These are phyloP conservation scores for Hymenopus coronatus DNA, from an alignment of 2,888 invertebrate species.

Conservation along the genomic window DNA sequence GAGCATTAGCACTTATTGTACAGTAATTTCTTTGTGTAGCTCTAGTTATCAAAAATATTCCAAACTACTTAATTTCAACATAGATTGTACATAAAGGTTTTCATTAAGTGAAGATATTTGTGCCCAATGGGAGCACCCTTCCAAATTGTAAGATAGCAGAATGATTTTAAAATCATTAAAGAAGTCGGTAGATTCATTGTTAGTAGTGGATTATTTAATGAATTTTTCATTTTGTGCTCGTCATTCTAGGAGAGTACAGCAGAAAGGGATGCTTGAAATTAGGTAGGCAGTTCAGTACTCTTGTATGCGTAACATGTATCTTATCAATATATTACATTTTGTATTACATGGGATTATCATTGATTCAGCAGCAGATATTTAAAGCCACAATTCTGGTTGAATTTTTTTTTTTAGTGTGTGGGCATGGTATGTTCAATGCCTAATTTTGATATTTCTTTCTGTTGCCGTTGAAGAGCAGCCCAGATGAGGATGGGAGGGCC, in stretches of 20 bases:
- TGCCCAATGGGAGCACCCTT: background rate
- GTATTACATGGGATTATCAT: background rate
- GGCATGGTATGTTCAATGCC: background rate
- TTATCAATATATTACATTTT: background rate
- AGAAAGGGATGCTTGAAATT: background rate
- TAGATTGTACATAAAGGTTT: background rate
- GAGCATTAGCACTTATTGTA: background rate
- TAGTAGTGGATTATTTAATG: background rate
- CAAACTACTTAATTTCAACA: background rate
- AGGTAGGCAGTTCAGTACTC: slow-evolving; percentile 3
- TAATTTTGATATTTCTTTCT: background rate
- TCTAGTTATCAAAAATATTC: background rate
- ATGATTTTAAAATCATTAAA: background rate
- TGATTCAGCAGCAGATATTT: background rate
- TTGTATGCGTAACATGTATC: background rate
- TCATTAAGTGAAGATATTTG: background rate
- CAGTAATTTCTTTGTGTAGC: background rate
- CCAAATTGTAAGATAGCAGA: background rate
- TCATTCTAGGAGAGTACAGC: slow-evolving; percentile 1
- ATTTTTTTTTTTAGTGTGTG: background rate
- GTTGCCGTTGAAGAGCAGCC: background rate
- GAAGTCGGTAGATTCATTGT: background rate
- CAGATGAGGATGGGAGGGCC: background rate
- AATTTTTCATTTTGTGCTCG: background rate
- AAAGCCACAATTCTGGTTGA: background rate